Conservation (phyloP, 2,113 vertebrate genomes). For the Perccottus glenii region DNA sequence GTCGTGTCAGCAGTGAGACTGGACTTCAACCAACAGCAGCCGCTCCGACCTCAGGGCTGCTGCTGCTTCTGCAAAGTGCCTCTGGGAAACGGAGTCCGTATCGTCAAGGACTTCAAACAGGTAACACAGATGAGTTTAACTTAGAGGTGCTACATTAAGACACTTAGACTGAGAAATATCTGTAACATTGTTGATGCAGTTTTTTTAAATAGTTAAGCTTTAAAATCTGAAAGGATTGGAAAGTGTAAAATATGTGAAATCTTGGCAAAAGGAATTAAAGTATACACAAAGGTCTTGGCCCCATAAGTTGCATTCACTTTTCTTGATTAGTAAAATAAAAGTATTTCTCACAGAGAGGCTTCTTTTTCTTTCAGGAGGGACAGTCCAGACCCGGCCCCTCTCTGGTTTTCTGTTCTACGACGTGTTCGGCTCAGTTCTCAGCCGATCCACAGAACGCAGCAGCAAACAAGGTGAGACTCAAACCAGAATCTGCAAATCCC, state of each 20-base stretch:
- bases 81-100: conserved; percentile 87
- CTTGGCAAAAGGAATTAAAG: no score
- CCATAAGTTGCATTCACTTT: no score
- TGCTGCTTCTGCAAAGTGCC: conserved; percentile 93
- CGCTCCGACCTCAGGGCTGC: conserved; percentile 77
- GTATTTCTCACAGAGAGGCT: neutral
- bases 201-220: no score
- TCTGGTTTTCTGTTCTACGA: conserved; percentile 91
- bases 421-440: conserved; percentile 86
- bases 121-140: neutral
- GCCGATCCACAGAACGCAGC: conserved; percentile 18
- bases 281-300: no score
- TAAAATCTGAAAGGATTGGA: no score
- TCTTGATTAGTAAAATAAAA: no score
- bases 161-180: no score
- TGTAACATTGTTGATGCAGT: no score
- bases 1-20: conserved; percentile 75
- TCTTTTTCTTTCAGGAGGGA: conserved; percentile 64
- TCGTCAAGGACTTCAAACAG: conserved; percentile 80
- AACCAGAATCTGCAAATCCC: no score
- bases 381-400: conserved; percentile 23
- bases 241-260: no score
- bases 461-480: conserved; percentile 53
- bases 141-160: no score
- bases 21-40: conserved; percentile 60